These are phyloP conservation scores for Caenorhabditis elegans DNA, from an alignment of 1,140 invertebrate species.

Conservation along the genomic window DNA sequence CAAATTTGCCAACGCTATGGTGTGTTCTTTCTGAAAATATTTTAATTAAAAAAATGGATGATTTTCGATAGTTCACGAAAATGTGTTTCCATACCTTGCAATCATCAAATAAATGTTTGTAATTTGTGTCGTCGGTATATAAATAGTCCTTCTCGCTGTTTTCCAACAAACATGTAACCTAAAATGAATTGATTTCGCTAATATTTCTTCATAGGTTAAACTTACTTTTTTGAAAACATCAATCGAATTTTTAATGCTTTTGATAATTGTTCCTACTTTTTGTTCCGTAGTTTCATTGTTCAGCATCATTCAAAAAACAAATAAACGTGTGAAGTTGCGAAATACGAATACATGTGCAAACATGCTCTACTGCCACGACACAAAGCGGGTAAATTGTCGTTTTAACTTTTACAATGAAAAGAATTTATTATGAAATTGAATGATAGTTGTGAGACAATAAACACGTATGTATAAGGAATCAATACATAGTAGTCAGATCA, in stretches of 20 bases:
- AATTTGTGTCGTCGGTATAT: background rate
- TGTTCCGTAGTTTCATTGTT: background rate
- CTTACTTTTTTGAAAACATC: background rate
- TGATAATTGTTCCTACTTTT: background rate
- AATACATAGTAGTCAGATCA: background rate
- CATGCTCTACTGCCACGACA: background rate
- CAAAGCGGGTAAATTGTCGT: background rate
- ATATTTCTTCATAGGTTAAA: background rate
- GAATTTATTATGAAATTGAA: too few species aligned
- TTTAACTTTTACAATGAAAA: too few species aligned
- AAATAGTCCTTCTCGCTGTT: background rate
- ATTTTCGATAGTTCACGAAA: too few species aligned
- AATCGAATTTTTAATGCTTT: background rate
- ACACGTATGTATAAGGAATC: background rate
- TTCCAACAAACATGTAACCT: background rate
- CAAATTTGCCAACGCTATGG: background rate
- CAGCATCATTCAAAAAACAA: background rate
- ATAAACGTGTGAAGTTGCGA: background rate
- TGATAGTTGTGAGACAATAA: background rate
- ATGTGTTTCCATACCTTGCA: too few species aligned
- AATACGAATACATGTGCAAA: background rate
- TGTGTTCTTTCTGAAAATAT: background rate
- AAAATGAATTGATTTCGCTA: background rate
- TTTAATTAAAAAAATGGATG: background rate
- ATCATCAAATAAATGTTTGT: background rate